Conservation (phyloP, 2,888 invertebrate species). For the Encarsia formosa region DNA sequence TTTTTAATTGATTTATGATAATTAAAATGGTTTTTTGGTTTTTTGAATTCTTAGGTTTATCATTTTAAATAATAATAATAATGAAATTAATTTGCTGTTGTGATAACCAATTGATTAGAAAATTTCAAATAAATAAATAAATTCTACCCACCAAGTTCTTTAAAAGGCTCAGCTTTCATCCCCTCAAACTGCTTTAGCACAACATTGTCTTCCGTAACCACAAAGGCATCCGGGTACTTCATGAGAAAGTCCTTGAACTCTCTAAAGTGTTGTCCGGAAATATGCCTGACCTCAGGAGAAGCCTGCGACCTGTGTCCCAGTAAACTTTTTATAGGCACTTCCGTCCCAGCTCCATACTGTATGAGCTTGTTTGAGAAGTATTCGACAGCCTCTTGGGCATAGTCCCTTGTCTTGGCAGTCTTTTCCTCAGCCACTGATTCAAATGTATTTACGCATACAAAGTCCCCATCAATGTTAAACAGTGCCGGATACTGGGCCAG, state of each 20-base stretch:
- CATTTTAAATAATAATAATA: too few species aligned
- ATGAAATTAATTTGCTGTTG: too few species aligned
- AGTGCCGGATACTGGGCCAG: conserved; percentile 93
- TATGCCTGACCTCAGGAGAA: conserved; percentile 93
- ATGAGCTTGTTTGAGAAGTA: conserved; percentile 94
- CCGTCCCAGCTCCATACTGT: conserved; percentile 92
- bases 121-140: too few species aligned
- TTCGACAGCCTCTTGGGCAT: conserved; percentile 94
- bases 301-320: conserved; percentile 96
- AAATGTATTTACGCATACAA: conserved; percentile 80
- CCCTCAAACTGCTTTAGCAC: conserved; percentile 68
- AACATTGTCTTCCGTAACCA: conserved; percentile 77
- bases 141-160: conserved; percentile 53
- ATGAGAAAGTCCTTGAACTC: conserved; percentile 88
- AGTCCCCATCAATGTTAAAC: conserved; percentile 91
- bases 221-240: conserved; percentile 81
- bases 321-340: conserved; percentile 94
- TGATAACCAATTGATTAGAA: too few species aligned
- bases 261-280: conserved; percentile 89
- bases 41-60: too few species aligned
- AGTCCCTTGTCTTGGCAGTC: conserved; percentile 70
- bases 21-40: too few species aligned
- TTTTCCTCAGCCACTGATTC: conserved; percentile 62
- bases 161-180: conserved; percentile 64
- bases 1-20: not conserved